These are phyloP conservation scores for Sinohyriopsis cumingii DNA, from an alignment of 2,888 invertebrate genomes.

Conservation along the genomic window DNA sequence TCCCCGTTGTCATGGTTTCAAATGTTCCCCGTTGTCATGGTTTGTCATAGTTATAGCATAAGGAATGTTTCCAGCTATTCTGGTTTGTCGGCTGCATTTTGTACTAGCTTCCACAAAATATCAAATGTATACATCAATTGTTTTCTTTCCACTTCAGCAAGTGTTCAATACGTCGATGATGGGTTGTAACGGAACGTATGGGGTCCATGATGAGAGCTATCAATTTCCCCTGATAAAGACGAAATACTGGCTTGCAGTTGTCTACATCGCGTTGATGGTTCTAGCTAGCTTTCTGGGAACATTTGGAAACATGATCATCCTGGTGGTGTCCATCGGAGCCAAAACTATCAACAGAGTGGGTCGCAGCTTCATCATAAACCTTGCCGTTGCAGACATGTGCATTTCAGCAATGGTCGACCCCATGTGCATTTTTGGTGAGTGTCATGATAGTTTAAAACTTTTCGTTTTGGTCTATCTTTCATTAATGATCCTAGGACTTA, in stretches of 20 bases:
- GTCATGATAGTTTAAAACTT: not conserved
- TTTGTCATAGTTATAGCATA: no score
- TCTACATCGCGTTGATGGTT: constrained; percentile 49
- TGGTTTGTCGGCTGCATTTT: no score
- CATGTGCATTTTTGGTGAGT: constrained; percentile 63
- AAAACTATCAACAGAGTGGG: constrained; percentile 52
- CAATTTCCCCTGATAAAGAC: constrained; percentile 40
- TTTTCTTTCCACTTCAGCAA: no score
- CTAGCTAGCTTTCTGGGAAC: constrained; percentile 45
- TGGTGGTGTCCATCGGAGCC: constrained; percentile 41
- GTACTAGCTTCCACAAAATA: no score
- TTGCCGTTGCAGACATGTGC: constrained; percentile 63
- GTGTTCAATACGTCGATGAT: not conserved
- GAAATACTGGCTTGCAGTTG: constrained; percentile 42
- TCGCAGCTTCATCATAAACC: constrained; percentile 59
- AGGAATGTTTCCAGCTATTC: no score
- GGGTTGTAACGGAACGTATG: not conserved
- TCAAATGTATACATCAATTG: no score
- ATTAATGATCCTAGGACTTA: no score
- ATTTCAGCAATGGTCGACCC: constrained; percentile 61
- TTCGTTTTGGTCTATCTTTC: no score
- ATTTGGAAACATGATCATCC: constrained; percentile 55
- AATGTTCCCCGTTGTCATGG: no score
- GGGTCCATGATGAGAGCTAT: constrained; percentile 4
- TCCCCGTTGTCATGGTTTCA: no score